Base-by-base conservation (phyloP, 2,113 vertebrate species). In the Atherinomorus stipes region DNA sequence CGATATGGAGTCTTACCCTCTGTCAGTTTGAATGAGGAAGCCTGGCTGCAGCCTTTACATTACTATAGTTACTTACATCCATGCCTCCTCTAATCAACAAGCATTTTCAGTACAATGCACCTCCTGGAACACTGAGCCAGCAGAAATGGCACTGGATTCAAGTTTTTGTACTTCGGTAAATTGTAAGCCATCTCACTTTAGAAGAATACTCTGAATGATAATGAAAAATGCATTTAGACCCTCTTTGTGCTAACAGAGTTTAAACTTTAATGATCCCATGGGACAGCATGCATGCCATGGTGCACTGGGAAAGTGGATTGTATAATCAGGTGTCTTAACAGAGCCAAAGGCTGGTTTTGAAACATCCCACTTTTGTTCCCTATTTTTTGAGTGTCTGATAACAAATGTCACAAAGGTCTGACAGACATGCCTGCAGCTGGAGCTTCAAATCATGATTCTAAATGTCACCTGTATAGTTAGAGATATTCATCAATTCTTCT, bases 201-300 rank as follows among this genome's bases (percentile, higher is more conserved):
- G 56, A 81, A 80, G 81, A 90, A 81, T 80, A 83, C 53, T 69
- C 74, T 70, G 66, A 83, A 84, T 50, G 23, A 76, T 40, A 61
- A 89, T 86, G 52, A 89, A 86, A 90, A 83, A 89, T 89, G 67
- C 51, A 85, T 85, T 64, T 34, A 51, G 74, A 25, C 59, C 56
- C 51, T 80, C 74, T 82, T 84, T 84, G 81, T 82, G 83, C 74
- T 74, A 68, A 13, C 3, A 18, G 59, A 54, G 66, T 89, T 91
- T 65, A 86, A 90, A 85, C 64, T 86, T 85, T 77, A 23, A 91
- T 81, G 76, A 81, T 77, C 51, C 52, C 42, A 38, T 66, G 71
- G 63, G 80, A 50, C 56, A 50, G 28, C 28, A 13, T 62, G 23
- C 58, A 67, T 77, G 81, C 83, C 83, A 67, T 40, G 47, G 74